Evolutionary conservation across 2,888 invertebrate species (phyloP).

Genomic region (Ophion costatus): DNA sequence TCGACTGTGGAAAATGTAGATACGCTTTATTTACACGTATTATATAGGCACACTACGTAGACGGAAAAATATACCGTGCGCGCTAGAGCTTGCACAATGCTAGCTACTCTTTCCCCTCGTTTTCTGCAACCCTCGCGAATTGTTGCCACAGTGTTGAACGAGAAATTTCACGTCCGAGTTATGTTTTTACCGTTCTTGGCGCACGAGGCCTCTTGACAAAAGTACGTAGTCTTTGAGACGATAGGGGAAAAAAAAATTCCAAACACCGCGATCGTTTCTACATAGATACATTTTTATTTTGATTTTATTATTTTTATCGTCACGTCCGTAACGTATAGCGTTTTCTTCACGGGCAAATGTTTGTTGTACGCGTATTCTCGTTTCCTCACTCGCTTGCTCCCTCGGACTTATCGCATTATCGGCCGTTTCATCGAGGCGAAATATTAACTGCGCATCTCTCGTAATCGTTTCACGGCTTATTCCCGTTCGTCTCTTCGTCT

Average conservation of each 20-base stretch:
- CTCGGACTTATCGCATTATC: conserved; percentile 53
- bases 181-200: conserved; percentile 46
- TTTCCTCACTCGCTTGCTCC: conserved; percentile 5
- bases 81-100: conserved; percentile 35
- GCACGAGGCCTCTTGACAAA: background rate
- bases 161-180: conserved; percentile 41
- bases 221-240: background rate
- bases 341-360: conserved; percentile 39
- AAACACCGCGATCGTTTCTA: background rate
- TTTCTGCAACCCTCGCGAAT: conserved; percentile 32
- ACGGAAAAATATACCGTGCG: conserved; percentile 23
- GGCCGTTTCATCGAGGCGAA: conserved; percentile 59
- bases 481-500: conserved; percentile 32
- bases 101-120: conserved; percentile 18
- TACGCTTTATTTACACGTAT: background rate
- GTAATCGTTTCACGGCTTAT: conserved; percentile 64
- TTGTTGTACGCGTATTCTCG: conserved; percentile 49
- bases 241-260: background rate
- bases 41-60: background rate
- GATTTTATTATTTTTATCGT: conserved; percentile 12
- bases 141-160: conserved; percentile 45
- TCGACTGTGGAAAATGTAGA: conserved; percentile 23
- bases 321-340: background rate
- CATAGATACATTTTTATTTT: conserved; percentile 3
- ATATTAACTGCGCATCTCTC: conserved; percentile 76